Conservation (phyloP, 2,888 invertebrate species). For the Pristionchus exspectatus region DNA sequence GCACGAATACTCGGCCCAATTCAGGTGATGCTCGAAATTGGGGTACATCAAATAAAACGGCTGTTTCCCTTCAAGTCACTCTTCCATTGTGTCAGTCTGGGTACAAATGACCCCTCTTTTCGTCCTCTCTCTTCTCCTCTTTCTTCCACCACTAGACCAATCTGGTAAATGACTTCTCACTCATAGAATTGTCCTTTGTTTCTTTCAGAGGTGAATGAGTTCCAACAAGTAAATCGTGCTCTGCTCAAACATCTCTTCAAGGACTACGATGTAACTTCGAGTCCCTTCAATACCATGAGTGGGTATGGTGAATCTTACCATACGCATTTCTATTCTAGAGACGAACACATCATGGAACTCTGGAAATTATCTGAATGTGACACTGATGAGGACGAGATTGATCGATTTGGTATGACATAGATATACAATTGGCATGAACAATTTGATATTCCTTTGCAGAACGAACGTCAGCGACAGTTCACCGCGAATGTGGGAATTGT, state of each 20-base stretch:
- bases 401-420: constrained; percentile 3
- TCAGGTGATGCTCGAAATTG: constrained; percentile 11
- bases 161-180: background rate
- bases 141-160: background rate
- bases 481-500: constrained; percentile 11
- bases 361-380: background rate
- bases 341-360: background rate
- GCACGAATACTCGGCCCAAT: background rate
- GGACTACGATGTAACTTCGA: background rate
- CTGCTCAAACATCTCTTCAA: background rate
- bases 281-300: constrained; percentile 37
- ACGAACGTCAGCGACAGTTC: constrained; percentile 8
- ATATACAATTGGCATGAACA: background rate
- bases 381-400: background rate
- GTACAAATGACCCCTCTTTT: background rate
- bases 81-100: background rate
- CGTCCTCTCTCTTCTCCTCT: background rate
- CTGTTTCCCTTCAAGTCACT: background rate
- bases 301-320: no score
- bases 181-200: background rate
- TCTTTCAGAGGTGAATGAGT: background rate
- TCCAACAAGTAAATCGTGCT: background rate
- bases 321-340: background rate
- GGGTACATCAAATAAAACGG: background rate
- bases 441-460: background rate